Conservation (phyloP, 2,113 vertebrate species). For the Varanus komodoensis region DNA sequence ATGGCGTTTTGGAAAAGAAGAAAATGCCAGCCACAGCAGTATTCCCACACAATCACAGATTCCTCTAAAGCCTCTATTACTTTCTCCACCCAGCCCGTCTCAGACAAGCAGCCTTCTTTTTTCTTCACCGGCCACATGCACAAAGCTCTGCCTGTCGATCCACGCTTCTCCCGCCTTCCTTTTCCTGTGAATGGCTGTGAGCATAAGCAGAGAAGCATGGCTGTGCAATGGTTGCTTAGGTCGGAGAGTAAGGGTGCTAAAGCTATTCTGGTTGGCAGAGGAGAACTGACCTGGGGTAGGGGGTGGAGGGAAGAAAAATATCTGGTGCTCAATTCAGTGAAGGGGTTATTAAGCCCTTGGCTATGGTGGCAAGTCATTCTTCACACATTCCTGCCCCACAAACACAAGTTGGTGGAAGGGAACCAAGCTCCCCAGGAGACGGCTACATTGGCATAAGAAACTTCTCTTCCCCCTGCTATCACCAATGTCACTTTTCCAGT, state of each 20-base stretch:
- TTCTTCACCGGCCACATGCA: background rate
- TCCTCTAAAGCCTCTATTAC: background rate
- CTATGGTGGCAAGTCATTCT: background rate
- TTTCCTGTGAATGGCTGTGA: background rate
- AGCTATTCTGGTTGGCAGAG: background rate
- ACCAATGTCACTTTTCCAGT: fast-evolving
- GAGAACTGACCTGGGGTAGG: background rate
- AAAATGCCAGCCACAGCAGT: background rate
- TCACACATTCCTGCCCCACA: background rate
- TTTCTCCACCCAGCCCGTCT: background rate
- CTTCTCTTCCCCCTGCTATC: background rate
- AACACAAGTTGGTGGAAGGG: background rate
- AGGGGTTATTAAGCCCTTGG: background rate
- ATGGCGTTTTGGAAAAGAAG: background rate
- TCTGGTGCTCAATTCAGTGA: background rate
- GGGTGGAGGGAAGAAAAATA: background rate
- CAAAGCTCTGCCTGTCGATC: background rate
- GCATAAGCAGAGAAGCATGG: background rate
- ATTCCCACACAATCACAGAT: fast-evolving
- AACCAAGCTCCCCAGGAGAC: background rate
- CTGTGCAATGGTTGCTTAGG: fast-evolving
- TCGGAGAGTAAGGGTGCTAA: background rate
- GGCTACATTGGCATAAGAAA: background rate
- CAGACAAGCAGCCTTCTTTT: background rate
- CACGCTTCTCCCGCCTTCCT: background rate